A percentile compares a stretch with the other conserved stretches of the same genome.
These are phyloP conservation scores for Oncopeltus fasciatus DNA, from an alignment of 1,140 invertebrate genomes.

Conservation along the genomic window DNA sequence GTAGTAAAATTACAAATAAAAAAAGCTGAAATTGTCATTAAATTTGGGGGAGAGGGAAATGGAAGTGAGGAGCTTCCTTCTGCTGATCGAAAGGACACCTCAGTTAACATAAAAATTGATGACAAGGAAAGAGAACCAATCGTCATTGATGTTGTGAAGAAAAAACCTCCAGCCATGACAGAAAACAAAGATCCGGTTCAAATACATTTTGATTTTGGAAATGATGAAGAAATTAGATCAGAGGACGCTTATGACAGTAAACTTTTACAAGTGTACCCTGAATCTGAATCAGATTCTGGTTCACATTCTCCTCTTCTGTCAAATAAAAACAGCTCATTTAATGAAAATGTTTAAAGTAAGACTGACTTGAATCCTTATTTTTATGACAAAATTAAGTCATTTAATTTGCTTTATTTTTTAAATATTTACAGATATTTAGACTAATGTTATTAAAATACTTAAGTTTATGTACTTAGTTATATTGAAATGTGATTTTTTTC, in stretches of 20 bases:
- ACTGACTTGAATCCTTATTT: background rate
- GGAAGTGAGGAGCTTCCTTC: background rate
- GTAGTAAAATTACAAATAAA: constrained; percentile 28
- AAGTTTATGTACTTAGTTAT: background rate
- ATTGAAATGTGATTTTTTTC: background rate
- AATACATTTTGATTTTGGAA: constrained; percentile 23
- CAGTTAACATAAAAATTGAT: constrained; percentile 26
- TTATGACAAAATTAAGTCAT: background rate
- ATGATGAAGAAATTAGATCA: constrained; percentile 12
- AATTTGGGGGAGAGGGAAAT: constrained; percentile 23
- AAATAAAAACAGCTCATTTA: constrained; percentile 14
- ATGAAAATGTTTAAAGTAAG: constrained; percentile 4
- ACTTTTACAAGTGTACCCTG: background rate
- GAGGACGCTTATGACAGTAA: constrained; percentile 10
- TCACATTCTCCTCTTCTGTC: constrained; percentile 22
- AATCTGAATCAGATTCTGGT: constrained; percentile 21
- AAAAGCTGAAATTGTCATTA: constrained; percentile 27
- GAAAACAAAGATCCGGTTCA: constrained; percentile 22
- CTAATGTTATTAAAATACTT: background rate
- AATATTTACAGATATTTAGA: background rate
- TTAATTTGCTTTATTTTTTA: background rate
- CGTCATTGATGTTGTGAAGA: constrained; percentile 23
- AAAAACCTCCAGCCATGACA: constrained; percentile 5
- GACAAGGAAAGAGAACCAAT: constrained; percentile 23
- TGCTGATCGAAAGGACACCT: constrained; percentile 19